Evolutionary conservation across 2,888 invertebrate species (phyloP), one percentile per base, ranked within the genome.

Genomic region (Pachymerium ferrugineum): DNA sequence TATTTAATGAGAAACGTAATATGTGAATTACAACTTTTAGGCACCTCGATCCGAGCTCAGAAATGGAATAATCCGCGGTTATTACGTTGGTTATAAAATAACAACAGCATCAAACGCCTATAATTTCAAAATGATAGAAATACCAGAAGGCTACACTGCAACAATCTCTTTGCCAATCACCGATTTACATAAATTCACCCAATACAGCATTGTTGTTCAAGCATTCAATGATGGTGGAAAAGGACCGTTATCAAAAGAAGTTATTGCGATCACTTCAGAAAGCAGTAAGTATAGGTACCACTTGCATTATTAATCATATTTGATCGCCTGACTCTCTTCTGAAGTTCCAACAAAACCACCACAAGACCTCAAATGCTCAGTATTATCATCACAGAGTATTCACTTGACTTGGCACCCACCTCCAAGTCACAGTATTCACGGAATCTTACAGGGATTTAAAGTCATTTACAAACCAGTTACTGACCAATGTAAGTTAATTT

Each of bases 391-490:
- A 4, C 79, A 80, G 73, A 80, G 79, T 47, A 79, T 83, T 74
- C 79, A 80, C 74, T 80, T 83, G 14, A 78, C 79, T 12, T 83
- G 83, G 83, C 79, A 80, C 1, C 80, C 81, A 3, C 82, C 82
- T 14, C 82, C 82, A 0, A 77, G 81, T 33, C 79, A 80, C 76
- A 80, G 81, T 0, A 78, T 83, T 3, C 80, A 83, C 75, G 83
- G 83, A 1, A 79, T 82, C 25, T 79, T 83, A 22, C 81, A 81
- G 77, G 83, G 83, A 0, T 83, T 82, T 80, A 81, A 76, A 73
- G 80, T 82, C 22, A 76, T 81, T 30, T 81, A 80, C 77, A 80
- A 80, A 73, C 80, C 80, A 12, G 14, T 38, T 10, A 38, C 14
- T 0, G 14, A 38, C 16, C 38, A 38, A 38, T 16, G 38, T 38